Evolutionary conservation across 2,113 vertebrate genomes (phyloP), one percentile per base, ranked within the genome.

Genomic region (Nothocercus julius): DNA sequence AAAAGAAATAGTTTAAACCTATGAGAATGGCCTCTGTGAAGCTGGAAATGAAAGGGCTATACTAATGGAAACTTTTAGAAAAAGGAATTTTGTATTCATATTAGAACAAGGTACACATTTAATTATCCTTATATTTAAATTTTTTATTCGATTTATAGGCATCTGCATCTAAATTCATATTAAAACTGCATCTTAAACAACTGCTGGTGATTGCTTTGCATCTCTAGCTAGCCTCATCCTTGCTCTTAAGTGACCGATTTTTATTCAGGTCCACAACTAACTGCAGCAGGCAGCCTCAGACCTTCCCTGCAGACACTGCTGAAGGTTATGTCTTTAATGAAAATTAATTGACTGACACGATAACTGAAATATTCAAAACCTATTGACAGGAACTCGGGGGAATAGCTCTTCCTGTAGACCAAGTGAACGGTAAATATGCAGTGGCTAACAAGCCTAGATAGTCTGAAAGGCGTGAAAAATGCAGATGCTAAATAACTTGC

Each of bases 261-360:
- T 81, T 94, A 96, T 97, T 95, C 96, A 93, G 45, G 38, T 82
- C 93, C 62, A 93, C 84, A 91, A 14, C 74, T 42, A 91, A 87
- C 34, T 85, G 61, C 83, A 93, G 78, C 47, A 92, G 58, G 81
- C 56, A 78, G 51, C 20, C 54, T 75, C 58, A 87, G 25, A 85
- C 20, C 82, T 95, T 93, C 91, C 75, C 74, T 76, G 62, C 36
- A 95, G 85, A 85, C 36, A 45, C 32, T 85, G 62, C 68, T 20
- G 1, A 84, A 94, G 78, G 92, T 76, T 90, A 56, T 24, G 79
- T 89, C 34, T 76, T 92, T 80, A 96, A 91, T 87, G 61, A 95
- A 91, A 93, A 84, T 88, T 94, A 89, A 92, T 93, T 89, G 80
- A 90, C 40, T 93, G 72, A 92, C 90, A 82, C 76, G 68, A 38